A percentile compares a stretch with the other conserved stretches of the same genome.
These are phyloP conservation scores for Phengaris alcon DNA, from an alignment of 2,888 invertebrate species.

Conservation along the genomic window DNA sequence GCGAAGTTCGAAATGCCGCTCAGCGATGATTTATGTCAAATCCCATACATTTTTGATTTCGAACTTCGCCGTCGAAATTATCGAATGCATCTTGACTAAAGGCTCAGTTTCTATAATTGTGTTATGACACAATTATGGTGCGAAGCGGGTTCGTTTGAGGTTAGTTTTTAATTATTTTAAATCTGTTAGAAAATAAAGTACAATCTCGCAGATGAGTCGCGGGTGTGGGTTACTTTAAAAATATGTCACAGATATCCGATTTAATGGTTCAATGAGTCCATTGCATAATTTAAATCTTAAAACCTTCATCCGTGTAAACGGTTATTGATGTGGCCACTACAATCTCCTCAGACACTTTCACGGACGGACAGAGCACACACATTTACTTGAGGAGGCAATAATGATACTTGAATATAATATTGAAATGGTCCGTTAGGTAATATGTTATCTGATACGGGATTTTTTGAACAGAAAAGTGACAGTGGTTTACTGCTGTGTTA, in stretches of 20 bases:
- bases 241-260: not conserved
- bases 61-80: no score
- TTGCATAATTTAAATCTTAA: conserved; percentile 12
- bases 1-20: no score
- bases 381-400: conserved; percentile 18
- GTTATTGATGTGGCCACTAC: conserved; percentile 25
- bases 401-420: conserved; percentile 26
- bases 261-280: not conserved
- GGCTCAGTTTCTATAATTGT: no score
- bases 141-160: no score
- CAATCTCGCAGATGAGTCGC: no score
- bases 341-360: conserved; percentile 16
- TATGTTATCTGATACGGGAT: conserved; percentile 1
- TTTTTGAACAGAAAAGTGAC: not conserved
- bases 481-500: not conserved
- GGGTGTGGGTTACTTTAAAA: no score
- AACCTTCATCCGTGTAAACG: conserved; percentile 12
- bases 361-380: conserved; percentile 20
- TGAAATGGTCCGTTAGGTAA: conserved; percentile 5
- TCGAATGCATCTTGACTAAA: no score
- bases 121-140: no score
- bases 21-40: no score
- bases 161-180: no score
- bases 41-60: no score
- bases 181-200: no score